Evolutionary conservation across 2,113 vertebrate species (phyloP).

Genomic region (Zeus faber): DNA sequence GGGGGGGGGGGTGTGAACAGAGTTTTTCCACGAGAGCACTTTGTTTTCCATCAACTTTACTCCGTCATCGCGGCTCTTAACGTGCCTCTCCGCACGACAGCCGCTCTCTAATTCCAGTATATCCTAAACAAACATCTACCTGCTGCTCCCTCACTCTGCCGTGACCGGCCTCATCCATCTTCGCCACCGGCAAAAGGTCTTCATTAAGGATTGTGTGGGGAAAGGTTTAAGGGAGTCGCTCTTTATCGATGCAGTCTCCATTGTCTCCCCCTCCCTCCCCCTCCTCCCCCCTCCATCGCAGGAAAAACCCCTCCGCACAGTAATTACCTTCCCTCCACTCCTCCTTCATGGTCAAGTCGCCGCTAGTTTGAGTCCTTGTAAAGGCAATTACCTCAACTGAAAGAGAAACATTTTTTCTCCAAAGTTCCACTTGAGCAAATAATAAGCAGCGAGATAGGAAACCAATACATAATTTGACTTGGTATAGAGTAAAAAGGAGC

Average conservation of each 20-base stretch:
- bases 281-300: slow-evolving; percentile 20
- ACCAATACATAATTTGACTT: too few species aligned
- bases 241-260: slow-evolving; percentile 70
- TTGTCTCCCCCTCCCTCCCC: slow-evolving; percentile 60
- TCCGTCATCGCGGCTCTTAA: slow-evolving; percentile 72
- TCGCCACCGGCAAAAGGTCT: slow-evolving; percentile 71
- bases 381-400: slow-evolving; percentile 54
- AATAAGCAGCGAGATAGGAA: slow-evolving; percentile 32
- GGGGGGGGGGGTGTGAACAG: slow-evolving; percentile 54
- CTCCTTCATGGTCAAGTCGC: slow-evolving; percentile 53
- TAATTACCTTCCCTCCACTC: slow-evolving; percentile 62
- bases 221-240: slow-evolving; percentile 60
- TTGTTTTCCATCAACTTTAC: slow-evolving; percentile 72
- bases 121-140: slow-evolving; percentile 73
- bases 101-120: slow-evolving; percentile 65
- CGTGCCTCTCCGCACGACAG: slow-evolving; percentile 52
- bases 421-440: slow-evolving; percentile 31
- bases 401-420: slow-evolving; percentile 14
- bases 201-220: slow-evolving; percentile 66
- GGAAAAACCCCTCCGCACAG: slow-evolving; percentile 44
- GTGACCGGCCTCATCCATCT: slow-evolving; percentile 65
- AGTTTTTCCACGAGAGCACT: slow-evolving; percentile 72
- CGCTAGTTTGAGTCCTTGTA: slow-evolving; percentile 52
- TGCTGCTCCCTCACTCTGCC: slow-evolving; percentile 49
- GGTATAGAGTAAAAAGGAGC: slow-evolving; percentile 18